These are phyloP conservation scores for Chaetophractus vellerosus DNA, from an alignment of 2,797 vertebrate species.

Conservation along the genomic window DNA sequence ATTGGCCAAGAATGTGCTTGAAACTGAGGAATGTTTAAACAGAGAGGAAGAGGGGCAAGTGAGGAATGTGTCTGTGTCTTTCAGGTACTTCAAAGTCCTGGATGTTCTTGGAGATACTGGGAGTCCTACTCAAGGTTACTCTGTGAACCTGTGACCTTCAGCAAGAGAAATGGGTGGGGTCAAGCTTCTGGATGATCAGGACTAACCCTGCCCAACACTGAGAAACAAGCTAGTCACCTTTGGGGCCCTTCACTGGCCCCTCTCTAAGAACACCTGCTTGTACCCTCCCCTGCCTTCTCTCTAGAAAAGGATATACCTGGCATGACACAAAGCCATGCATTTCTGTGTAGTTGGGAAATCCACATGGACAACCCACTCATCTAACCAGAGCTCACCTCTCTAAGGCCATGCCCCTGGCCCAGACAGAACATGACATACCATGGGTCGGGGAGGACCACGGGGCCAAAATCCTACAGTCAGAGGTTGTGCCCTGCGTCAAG, in stretches of 20 bases:
- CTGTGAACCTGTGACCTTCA: not conserved
- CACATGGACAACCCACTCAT: not conserved
- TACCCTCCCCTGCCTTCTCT: not conserved
- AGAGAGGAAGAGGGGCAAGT: not conserved
- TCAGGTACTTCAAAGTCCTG: not conserved
- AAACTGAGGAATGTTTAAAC: not conserved
- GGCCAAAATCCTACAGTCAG: not conserved
- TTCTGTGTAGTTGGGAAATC: not conserved
- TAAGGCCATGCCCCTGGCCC: not conserved
- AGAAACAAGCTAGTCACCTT: not conserved
- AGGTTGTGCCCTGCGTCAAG: not conserved
- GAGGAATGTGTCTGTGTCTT: not conserved
- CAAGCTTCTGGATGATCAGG: not conserved
- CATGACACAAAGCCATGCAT: not conserved
- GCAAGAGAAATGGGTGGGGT: not conserved
- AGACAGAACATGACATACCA: not conserved
- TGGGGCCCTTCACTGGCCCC: not conserved
- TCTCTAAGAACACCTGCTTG: not conserved
- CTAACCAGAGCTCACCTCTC: not conserved
- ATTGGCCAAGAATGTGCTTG: conserved; percentile 22
- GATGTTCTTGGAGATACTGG: not conserved
- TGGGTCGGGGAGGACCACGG: not conserved
- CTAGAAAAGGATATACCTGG: not conserved
- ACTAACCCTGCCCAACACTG: not conserved
- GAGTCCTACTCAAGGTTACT: not conserved